A percentile compares a stretch with the other conserved stretches of the same genome.
phyloP scores from a whole-genome alignment of 2,888 invertebrate species.

The Conomelus anceps region DNA sequence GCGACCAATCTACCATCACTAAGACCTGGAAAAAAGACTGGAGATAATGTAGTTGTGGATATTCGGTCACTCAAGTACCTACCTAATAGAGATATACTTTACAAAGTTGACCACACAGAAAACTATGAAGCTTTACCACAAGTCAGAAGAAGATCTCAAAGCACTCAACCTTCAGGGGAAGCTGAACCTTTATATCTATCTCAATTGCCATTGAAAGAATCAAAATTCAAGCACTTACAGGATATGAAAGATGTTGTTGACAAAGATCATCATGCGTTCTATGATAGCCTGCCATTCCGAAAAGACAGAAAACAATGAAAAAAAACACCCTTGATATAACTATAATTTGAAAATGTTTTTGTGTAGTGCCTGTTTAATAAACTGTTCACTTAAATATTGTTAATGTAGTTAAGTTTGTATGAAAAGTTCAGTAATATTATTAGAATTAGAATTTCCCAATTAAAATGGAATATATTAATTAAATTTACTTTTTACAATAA shows the following conservation, averaged over 20 bases:
- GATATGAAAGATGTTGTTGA: background rate
- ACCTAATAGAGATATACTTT: background rate
- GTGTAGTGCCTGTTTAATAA: too few relatives aligned
- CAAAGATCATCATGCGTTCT: background rate
- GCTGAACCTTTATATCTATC: background rate
- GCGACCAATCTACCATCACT: constrained; percentile 5
- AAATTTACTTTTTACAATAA: too few relatives aligned
- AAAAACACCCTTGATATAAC: too few relatives aligned
- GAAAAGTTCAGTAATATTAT: too few relatives aligned
- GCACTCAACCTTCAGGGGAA: background rate
- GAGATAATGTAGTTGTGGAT: constrained; percentile 1
- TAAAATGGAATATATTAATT: too few relatives aligned
- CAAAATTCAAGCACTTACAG: background rate
- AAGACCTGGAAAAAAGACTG: constrained; percentile 10
- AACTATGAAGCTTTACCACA: background rate
- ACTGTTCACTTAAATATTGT: too few relatives aligned
- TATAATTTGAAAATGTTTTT: too few relatives aligned
- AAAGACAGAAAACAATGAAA: too few relatives aligned
- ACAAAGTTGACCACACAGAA: background rate
- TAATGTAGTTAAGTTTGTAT: too few relatives aligned
- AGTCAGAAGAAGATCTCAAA: background rate
- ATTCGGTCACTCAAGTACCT: background rate
- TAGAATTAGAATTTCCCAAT: too few relatives aligned
- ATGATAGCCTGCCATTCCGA: too few relatives aligned
- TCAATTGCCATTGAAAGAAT: background rate